Conservation (phyloP, 2,797 vertebrate species). For the Anguilla marmorata region DNA sequence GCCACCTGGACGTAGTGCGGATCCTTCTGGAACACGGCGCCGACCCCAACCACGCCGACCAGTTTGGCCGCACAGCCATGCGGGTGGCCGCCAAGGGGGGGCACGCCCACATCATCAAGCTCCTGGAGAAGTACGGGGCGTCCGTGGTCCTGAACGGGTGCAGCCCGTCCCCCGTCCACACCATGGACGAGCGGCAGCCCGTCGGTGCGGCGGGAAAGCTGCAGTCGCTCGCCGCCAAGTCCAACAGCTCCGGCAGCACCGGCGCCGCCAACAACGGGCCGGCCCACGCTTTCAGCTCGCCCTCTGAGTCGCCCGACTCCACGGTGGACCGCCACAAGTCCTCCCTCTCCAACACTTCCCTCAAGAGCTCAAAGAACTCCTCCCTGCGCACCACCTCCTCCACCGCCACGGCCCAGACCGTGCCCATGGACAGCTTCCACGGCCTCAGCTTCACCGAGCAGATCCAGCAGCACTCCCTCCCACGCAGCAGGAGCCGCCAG, state of each 20-base stretch:
- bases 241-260: constrained; percentile 93
- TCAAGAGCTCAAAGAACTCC: constrained; percentile 98
- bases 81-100: constrained; percentile 97
- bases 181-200: constrained; percentile 88
- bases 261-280: constrained; percentile 89
- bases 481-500: constrained; percentile 92
- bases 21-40: constrained; percentile 90
- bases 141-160: constrained; percentile 83
- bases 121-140: constrained; percentile 93
- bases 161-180: constrained; percentile 91
- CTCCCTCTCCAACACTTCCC: constrained; percentile 92
- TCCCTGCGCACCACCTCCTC: constrained; percentile 95
- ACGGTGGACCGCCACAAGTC: constrained; percentile 94
- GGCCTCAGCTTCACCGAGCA: constrained; percentile 92
- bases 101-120: constrained; percentile 89
- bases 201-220: constrained; percentile 81
- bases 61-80: constrained; percentile 96
- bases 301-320: constrained; percentile 94
- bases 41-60: constrained; percentile 95
- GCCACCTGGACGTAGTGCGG: constrained; percentile 92
- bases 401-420: constrained; percentile 93
- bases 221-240: constrained; percentile 92
- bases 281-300: constrained; percentile 92
- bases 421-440: constrained; percentile 95
- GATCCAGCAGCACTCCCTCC: constrained; percentile 96